Evolutionary conservation across 2,888 invertebrate genomes (phyloP), one percentile per base, ranked within the genome.

Genomic region (Ecdyonurus torrentis): DNA sequence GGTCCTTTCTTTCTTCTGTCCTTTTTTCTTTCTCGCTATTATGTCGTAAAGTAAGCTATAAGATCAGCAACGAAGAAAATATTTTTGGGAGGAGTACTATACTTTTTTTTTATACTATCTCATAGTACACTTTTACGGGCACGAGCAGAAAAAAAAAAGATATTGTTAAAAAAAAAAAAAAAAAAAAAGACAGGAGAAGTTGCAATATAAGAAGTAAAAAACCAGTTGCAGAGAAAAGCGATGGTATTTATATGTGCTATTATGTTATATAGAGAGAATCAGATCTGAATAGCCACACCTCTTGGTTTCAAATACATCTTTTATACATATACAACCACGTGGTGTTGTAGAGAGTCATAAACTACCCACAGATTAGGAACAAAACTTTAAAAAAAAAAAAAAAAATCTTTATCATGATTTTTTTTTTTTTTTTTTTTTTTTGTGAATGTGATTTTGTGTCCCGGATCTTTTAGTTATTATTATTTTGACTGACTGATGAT

Each of bases 331-430:
- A 37, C 7, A 37, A 10, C 37, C 37, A 37, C 37, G 37, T 37
- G 37, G 37, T 15, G 15, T 37, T 37, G 5, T 37, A 15, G 37
- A 37, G 7, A 55, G 55, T n/a, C 20, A 55, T 55, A 55, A 55
- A 55, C 55, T 55, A 55, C 55, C 55, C 55, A 55, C 55, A 55
- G 55, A 55, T 20, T n/a, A 55, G n/a, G 55, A 55, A 37, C 37
- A 37, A 37, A 5, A 10, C 15, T 37, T 37, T 5, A 37, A 37
- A 37, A 37, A 37, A 37, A 37, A 37, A 37, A 37, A 37, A 37
- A 10, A 37, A 37, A 37, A 10, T 10, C 37, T 10, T 10, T 15
- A 10, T 10, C 37, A 10, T 37, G 15, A 10, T 37, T 37, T 10
- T 37, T 37, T 15, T 15, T 15, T 5, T 37, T 37, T 37, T 37